phyloP scores from a whole-genome alignment of 2,888 invertebrate genomes.

The Limulus polyphemus region DNA sequence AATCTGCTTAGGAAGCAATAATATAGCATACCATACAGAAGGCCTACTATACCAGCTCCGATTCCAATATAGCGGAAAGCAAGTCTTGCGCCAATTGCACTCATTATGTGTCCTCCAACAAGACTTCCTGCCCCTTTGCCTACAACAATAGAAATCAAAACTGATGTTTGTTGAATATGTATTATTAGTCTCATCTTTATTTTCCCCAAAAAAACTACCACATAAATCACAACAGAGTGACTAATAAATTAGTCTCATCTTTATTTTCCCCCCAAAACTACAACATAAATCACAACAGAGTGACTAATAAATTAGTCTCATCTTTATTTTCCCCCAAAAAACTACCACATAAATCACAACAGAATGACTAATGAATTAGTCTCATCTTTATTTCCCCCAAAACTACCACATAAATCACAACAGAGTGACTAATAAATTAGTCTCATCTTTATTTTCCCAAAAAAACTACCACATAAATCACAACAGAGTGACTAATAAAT shows the following conservation, averaged over 20 bases:
- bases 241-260: too few species aligned
- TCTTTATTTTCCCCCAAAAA: slow-evolving; percentile 13
- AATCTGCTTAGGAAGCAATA: slow-evolving; percentile 53
- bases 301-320: too few species aligned
- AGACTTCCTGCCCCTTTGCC: slow-evolving; percentile 71
- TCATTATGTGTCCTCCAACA: slow-evolving; percentile 61
- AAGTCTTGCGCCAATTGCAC: slow-evolving; percentile 58
- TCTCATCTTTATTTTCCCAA: slow-evolving; percentile 5
- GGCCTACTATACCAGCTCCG: slow-evolving; percentile 55
- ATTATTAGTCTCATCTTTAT: neutral
- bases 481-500: too few species aligned
- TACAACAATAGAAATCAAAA: slow-evolving; percentile 32
- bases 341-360: neutral
- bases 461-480: slow-evolving; percentile 5
- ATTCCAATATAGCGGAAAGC: slow-evolving; percentile 67
- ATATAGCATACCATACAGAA: slow-evolving; percentile 55
- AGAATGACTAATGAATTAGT: too few species aligned
- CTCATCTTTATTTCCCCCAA: too few species aligned
- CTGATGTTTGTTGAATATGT: too few species aligned
- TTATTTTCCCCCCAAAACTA: slow-evolving; percentile 13
- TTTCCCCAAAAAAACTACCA: slow-evolving; percentile 13
- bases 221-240: too few species aligned
- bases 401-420: too few species aligned
- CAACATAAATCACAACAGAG: too few species aligned
- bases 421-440: too few species aligned